These are phyloP conservation scores for Neopelma chrysocephalum DNA, from an alignment of 2,797 vertebrate species.

Conservation along the genomic window DNA sequence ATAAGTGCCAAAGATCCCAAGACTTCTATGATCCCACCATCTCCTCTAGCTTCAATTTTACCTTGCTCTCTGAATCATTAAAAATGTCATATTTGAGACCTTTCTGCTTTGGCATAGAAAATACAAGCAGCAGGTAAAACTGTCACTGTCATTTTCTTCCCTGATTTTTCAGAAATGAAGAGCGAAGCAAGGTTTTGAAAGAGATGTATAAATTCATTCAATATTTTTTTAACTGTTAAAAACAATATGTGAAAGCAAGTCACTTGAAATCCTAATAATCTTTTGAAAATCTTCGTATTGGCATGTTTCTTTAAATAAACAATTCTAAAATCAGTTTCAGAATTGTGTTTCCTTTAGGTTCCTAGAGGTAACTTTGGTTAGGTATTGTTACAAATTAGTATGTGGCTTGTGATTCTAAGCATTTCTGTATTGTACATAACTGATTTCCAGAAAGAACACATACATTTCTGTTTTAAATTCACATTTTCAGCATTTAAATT, in stretches of 20 bases:
- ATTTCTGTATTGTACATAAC: neutral
- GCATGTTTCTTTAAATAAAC: neutral
- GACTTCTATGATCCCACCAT: neutral
- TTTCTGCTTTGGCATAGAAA: neutral
- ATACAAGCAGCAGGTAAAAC: neutral
- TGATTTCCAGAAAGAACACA: neutral
- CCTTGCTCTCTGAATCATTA: neutral
- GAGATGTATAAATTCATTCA: neutral
- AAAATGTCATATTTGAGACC: neutral
- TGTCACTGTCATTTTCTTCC: neutral
- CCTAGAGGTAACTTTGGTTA: neutral
- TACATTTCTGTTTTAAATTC: neutral
- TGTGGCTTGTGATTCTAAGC: neutral
- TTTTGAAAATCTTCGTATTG: neutral
- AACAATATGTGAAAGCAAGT: neutral
- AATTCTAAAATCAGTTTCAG: neutral
- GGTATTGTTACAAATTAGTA: neutral
- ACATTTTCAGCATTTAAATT: neutral
- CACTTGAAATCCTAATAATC: neutral
- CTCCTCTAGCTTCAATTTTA: neutral
- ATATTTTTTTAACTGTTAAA: neutral
- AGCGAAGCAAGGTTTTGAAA: neutral
- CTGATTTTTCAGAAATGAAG: rapidly evolving
- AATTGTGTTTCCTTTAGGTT: neutral
- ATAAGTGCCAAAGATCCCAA: neutral